Evolutionary conservation across 2,113 vertebrate genomes (phyloP), one percentile per base, ranked within the genome.

Genomic region (Prolemur simus): DNA sequence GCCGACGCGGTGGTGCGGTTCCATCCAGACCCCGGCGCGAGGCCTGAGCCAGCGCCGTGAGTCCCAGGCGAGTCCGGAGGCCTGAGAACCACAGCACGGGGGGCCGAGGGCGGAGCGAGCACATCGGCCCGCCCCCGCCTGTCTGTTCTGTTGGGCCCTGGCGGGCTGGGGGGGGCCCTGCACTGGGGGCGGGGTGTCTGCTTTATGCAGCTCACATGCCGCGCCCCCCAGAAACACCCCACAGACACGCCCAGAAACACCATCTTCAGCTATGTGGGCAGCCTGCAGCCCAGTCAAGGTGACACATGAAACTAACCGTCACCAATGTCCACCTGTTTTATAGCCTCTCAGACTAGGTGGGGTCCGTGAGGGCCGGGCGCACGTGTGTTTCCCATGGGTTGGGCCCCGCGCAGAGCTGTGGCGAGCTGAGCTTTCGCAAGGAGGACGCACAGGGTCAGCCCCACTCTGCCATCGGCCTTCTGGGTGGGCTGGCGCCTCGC

Each of bases 321-420:
- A 18, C 32, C 34, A 34, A 23, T 1, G 1, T 71, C 37, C 11
- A 3, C 23, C 39, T 11, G 37, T 25, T 39, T 23, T 39, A 71
- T 13, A 25, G 23, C 9, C 69, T 71, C 69, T 42, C 23, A 5
- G 21, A 12, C 21, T 71, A 13, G 69, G 23, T 37, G 27, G 37
- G 17, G 10, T 5, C 20, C 9, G 63, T 15, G 63, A 42, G 37
- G 37, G 69, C 21, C 3, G 69, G 20, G 37, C 39, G 15, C 25
- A 0, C 0, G 3, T 27, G 39, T 29, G 6, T 45, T 23, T 23
- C 39, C 71, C 6, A 39, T 39, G 25, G 12, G 47, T 5, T 11
- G 17, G 39, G 10, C 47, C 32, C 10, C 2, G 45, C 7, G 14
- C 32, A 8, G 42, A 7, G 73, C 4, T 0, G 71, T 27, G 9